Evolutionary conservation across 2,113 vertebrate species (phyloP).

Genomic region (Myrmecophaga tridactyla): DNA sequence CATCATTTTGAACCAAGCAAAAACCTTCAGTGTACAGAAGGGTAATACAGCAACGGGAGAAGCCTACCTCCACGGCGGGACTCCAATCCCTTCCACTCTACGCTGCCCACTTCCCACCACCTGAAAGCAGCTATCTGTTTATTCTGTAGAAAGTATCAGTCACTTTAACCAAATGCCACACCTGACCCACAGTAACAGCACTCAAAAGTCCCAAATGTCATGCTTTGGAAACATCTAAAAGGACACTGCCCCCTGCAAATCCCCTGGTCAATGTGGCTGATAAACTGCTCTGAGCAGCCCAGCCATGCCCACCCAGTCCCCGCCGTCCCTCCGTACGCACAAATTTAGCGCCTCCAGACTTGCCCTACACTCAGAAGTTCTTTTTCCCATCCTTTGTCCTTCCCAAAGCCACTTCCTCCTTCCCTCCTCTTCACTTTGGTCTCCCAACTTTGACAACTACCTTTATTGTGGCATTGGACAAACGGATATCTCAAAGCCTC

Average conservation of each 20-base stretch:
- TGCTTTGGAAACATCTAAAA: background rate
- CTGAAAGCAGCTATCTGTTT: background rate
- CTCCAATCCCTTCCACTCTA: fast-evolving
- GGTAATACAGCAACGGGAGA: background rate
- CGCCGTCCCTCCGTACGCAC: background rate
- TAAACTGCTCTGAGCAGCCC: background rate
- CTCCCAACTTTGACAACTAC: background rate
- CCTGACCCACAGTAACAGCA: background rate
- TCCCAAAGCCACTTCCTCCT: background rate
- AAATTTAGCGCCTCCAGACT: background rate
- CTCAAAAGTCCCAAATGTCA: background rate
- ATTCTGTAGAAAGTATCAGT: background rate
- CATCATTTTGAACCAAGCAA: background rate
- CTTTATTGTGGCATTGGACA: background rate
- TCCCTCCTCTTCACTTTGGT: background rate
- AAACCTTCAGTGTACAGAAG: background rate
- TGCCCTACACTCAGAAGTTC: background rate
- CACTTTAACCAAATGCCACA: background rate
- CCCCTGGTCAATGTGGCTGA: too few relatives aligned
- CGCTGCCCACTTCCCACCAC: background rate
- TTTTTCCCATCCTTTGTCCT: background rate
- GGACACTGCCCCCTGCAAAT: background rate
- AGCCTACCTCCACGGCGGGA: background rate
- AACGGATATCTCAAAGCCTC: background rate
- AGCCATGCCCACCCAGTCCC: too few relatives aligned